Conservation (phyloP, 2,113 vertebrate genomes). For the Ursus arctos region DNA sequence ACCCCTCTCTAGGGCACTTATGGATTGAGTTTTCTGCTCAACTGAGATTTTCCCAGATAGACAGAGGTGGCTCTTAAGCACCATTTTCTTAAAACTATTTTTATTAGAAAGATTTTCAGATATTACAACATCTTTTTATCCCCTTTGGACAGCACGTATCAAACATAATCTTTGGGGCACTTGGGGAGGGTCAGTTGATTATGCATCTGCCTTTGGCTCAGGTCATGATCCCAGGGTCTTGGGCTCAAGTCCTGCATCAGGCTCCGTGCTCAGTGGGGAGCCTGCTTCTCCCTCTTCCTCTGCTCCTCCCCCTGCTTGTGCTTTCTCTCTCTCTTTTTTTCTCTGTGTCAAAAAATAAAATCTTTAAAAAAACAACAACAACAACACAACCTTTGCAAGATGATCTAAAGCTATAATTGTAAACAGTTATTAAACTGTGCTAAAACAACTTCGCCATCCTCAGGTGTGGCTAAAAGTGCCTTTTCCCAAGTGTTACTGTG, state of each 20-base stretch:
- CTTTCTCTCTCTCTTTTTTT: too few relatives aligned
- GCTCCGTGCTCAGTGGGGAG: too few relatives aligned
- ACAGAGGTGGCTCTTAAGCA: background rate
- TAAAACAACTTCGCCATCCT: background rate
- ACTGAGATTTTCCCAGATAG: background rate
- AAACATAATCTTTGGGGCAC: background rate
- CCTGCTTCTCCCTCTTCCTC: too few relatives aligned
- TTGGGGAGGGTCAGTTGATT: background rate
- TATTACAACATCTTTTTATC: background rate
- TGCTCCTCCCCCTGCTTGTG: too few relatives aligned
- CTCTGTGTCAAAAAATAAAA: too few relatives aligned
- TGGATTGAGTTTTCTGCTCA: constrained; percentile 50
- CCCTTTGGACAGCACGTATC: background rate
- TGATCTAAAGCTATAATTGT: constrained; percentile 16
- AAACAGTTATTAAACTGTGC: background rate
- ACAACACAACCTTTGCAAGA: background rate
- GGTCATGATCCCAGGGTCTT: too few relatives aligned
- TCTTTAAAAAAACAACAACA: background rate
- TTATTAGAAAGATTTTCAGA: constrained; percentile 37
- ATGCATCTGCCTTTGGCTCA: background rate
- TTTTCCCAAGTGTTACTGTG: constrained; percentile 15
- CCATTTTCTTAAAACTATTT: background rate
- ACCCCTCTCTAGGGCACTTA: background rate
- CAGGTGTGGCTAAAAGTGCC: background rate
- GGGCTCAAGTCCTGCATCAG: too few relatives aligned